These are phyloP conservation scores for Spongilla lacustris DNA, from an alignment of 37 sponge, comb jelly and placozoan species.

Conservation along the genomic window DNA sequence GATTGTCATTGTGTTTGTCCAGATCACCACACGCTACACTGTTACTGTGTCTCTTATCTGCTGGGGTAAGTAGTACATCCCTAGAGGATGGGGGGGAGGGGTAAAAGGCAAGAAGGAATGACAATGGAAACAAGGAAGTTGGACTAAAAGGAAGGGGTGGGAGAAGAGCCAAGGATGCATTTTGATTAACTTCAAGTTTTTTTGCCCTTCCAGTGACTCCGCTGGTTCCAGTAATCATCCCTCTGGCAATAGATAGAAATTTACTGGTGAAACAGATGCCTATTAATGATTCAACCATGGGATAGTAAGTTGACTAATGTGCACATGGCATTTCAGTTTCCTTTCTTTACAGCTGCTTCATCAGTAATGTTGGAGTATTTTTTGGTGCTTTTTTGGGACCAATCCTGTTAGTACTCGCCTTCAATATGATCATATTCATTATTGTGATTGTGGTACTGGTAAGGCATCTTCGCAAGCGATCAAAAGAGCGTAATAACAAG, in stretches of 20 bases:
- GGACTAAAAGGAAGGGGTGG: too few species aligned
- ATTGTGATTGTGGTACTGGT: conserved; percentile 32
- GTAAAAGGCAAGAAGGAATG: not conserved
- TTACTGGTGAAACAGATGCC: not conserved
- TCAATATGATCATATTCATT: conserved; percentile 58
- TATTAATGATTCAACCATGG: not conserved
- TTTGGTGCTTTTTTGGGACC: conserved; percentile 59
- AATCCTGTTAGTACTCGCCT: conserved; percentile 28
- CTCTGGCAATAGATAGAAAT: not conserved
- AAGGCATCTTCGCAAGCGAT: not conserved
- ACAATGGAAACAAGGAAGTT: too few species aligned
- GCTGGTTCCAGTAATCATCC: conserved; percentile 9
- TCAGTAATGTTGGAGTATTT: conserved; percentile 34
- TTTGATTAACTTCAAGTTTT: too few species aligned
- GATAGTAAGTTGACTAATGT: not conserved
- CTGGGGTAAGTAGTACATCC: conserved; percentile 50
- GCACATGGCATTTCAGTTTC: not conserved
- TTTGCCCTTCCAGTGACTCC: conserved; percentile 7
- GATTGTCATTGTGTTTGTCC: conserved; percentile 43
- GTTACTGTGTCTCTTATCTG: conserved; percentile 27
- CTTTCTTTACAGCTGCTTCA: conserved; percentile 49
- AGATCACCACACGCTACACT: conserved; percentile 16
- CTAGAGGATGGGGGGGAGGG: too few species aligned
- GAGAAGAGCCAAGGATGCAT: too few species aligned
- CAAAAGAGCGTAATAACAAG: not conserved